phyloP scores from a whole-genome alignment of 2,797 vertebrate genomes.

The Anguilla pacifica region DNA sequence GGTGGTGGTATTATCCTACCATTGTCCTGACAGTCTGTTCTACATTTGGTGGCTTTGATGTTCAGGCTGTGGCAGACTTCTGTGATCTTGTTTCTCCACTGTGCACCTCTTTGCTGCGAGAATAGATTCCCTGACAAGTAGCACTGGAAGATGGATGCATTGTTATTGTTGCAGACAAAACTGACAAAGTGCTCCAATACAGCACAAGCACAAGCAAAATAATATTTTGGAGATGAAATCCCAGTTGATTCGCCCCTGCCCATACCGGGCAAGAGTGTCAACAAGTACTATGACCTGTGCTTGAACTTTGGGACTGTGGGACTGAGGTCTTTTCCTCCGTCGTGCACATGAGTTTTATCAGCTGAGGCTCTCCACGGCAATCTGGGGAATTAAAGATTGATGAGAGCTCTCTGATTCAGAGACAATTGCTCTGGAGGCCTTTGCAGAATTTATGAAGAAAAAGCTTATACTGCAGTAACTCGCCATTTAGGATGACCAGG shows the following conservation, averaged over 20 bases:
- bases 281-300: constrained; percentile 61
- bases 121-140: not conserved
- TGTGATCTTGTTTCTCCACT: constrained; percentile 1
- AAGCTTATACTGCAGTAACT: constrained; percentile 65
- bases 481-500: not conserved
- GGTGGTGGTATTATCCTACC: not conserved
- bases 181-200: not conserved
- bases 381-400: constrained; percentile 74
- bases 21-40: not conserved
- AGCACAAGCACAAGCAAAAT: constrained; percentile 3
- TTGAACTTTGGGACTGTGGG: constrained; percentile 62
- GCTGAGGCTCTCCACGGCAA: constrained; percentile 55
- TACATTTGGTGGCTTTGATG: not conserved
- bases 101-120: not conserved
- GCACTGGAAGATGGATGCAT: not conserved
- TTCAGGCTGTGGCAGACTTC: not conserved
- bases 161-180: constrained; percentile 13
- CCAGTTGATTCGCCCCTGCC: constrained; percentile 52
- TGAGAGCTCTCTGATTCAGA: constrained; percentile 70
- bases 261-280: constrained; percentile 51
- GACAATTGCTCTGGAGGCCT: constrained; percentile 72
- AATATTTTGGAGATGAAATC: constrained; percentile 38
- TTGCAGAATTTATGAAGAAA: constrained; percentile 68
- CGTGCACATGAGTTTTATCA: constrained; percentile 53
- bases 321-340: constrained; percentile 53